Conservation (phyloP, 2,797 vertebrate genomes). For the Tolypeutes matacus region DNA sequence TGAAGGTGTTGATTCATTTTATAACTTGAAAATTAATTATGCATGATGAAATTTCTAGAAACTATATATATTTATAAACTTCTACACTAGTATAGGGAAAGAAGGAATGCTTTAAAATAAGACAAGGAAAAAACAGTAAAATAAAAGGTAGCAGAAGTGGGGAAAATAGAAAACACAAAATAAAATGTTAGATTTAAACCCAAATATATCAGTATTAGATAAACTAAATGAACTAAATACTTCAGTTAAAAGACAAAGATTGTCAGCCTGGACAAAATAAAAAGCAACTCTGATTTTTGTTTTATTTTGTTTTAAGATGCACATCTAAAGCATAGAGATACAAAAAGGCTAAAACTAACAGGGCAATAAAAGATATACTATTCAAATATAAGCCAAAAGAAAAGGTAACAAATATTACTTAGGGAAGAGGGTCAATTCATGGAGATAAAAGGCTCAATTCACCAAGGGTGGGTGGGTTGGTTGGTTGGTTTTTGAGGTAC, state of each 20-base stretch:
- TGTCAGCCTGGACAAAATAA: neutral
- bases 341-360: too few species aligned
- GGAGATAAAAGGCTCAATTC: neutral
- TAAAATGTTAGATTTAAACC: neutral
- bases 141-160: neutral
- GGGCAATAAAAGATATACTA: neutral
- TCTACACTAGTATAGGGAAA: neutral
- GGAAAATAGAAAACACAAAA: neutral
- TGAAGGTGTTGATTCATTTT: neutral
- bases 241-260: neutral
- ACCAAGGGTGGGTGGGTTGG: too few species aligned
- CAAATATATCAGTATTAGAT: neutral
- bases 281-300: neutral
- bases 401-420: neutral
- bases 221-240: too few species aligned
- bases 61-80: neutral
- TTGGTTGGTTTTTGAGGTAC: too few species aligned
- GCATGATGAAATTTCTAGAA: neutral
- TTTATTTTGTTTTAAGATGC: neutral
- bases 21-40: constrained; percentile 11
- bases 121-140: neutral
- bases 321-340: too few species aligned
- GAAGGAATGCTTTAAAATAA: neutral
- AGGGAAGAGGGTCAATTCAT: neutral
- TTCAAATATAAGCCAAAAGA: neutral